phyloP scores from a whole-genome alignment of 1,140 invertebrate genomes.

The Drosophila eugracilis region DNA sequence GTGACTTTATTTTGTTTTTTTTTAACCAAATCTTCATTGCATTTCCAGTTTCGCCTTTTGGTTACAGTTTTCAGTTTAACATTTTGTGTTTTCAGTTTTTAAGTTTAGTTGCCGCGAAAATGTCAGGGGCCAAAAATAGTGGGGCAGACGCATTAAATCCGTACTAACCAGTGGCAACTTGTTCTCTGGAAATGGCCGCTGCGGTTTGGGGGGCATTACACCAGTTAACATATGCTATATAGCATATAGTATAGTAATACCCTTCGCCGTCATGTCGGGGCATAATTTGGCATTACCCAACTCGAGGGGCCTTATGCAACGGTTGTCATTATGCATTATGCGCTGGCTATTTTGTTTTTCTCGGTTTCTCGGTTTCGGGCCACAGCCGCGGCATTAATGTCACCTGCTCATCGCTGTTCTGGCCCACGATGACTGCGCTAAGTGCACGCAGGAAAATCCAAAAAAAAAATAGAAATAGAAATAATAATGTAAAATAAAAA shows the following conservation, averaged over 20 bases:
- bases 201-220: no score
- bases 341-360: constrained; percentile 18
- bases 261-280: constrained; percentile 15
- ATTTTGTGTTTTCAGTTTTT: neutral
- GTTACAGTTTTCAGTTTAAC: constrained; percentile 15
- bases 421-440: constrained; percentile 41
- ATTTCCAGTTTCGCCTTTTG: constrained; percentile 31
- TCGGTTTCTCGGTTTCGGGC: constrained; percentile 12
- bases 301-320: constrained; percentile 25
- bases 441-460: constrained; percentile 32
- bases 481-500: neutral
- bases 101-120: constrained; percentile 26
- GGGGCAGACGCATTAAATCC: constrained; percentile 50
- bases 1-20: constrained; percentile 4
- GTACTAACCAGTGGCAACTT: constrained; percentile 50
- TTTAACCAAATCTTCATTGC: constrained; percentile 31
- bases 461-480: neutral
- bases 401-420: constrained; percentile 60
- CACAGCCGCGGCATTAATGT: constrained; percentile 56
- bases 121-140: constrained; percentile 47
- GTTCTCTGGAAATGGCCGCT: constrained; percentile 42
- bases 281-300: constrained; percentile 62
- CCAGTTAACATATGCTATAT: neutral
- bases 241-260: constrained; percentile 6
- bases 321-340: constrained; percentile 68